A percentile compares a stretch with the other conserved stretches of the same genome.
These are phyloP conservation scores for Congeria kusceri DNA, from an alignment of 2,888 invertebrate species.

Conservation along the genomic window DNA sequence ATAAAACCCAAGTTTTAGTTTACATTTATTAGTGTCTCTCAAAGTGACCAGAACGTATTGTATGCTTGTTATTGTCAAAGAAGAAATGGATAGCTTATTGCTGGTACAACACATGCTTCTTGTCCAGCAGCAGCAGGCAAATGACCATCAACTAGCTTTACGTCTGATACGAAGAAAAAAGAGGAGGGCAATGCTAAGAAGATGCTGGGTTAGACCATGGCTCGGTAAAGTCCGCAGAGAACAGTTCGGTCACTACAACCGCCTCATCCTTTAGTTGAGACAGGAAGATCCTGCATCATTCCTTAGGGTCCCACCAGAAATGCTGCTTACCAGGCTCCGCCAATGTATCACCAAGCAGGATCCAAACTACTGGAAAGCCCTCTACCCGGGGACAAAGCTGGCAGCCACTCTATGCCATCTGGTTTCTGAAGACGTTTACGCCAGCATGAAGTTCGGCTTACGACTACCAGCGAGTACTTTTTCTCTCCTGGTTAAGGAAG, in stretches of 20 bases:
- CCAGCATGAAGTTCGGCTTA: too few species aligned
- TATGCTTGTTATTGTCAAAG: constrained; percentile 15
- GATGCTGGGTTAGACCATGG: constrained; percentile 58
- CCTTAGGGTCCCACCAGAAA: constrained; percentile 45
- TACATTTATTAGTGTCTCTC: background rate
- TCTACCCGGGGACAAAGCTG: too few species aligned
- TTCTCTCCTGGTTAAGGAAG: too few species aligned
- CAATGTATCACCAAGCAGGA: too few species aligned
- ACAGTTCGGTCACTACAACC: constrained; percentile 44
- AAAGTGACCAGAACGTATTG: background rate
- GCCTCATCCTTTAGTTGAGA: constrained; percentile 47
- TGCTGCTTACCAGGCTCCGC: background rate
- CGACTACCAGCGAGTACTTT: too few species aligned
- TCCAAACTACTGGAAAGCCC: too few species aligned
- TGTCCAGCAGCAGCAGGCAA: constrained; percentile 10
- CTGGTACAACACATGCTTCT: constrained; percentile 18
- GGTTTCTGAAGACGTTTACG: too few species aligned
- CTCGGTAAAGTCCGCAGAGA: constrained; percentile 38
- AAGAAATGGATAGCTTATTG: too few species aligned
- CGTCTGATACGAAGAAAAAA: constrained; percentile 27
- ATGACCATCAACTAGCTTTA: too few species aligned
- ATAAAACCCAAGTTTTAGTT: background rate
- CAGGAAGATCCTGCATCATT: constrained; percentile 50
- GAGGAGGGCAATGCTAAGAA: constrained; percentile 42
- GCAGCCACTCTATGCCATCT: background rate